These are phyloP conservation scores for Torymus aiolomorphi DNA, from an alignment of 2,888 invertebrate genomes.

Conservation along the genomic window DNA sequence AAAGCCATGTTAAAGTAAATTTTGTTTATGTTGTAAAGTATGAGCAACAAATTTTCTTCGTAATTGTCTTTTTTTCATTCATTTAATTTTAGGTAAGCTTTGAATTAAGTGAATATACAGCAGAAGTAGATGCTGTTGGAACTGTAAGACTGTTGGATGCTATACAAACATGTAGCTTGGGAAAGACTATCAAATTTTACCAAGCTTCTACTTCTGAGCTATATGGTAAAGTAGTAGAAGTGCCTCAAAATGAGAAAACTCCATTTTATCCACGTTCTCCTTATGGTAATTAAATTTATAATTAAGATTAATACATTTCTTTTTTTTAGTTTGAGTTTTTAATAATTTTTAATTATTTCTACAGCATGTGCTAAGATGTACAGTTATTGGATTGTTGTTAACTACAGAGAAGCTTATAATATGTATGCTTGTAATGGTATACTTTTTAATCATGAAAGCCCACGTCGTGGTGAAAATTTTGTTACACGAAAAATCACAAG, in stretches of 20 bases:
- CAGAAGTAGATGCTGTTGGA: slow-evolving; percentile 97
- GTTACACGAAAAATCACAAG: slow-evolving; percentile 98
- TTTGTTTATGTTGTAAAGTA: too few species aligned
- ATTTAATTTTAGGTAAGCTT: slow-evolving; percentile 85
- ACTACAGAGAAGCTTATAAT: slow-evolving; percentile 95
- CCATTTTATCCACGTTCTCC: slow-evolving; percentile 98
- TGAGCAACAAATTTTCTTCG: too few species aligned
- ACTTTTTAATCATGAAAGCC: slow-evolving; percentile 97
- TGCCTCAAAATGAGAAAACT: slow-evolving; percentile 95
- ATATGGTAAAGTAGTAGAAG: slow-evolving; percentile 94
- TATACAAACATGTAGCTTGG: slow-evolving; percentile 90
- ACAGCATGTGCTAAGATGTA: slow-evolving; percentile 96
- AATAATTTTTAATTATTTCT: slow-evolving; percentile 56
- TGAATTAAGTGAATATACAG: slow-evolving; percentile 98
- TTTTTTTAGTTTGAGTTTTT: slow-evolving; percentile 26
- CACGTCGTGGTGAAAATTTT: slow-evolving; percentile 96
- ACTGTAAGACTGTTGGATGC: slow-evolving; percentile 94
- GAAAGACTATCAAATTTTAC: slow-evolving; percentile 89
- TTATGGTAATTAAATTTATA: slow-evolving; percentile 83
- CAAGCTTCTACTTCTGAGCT: slow-evolving; percentile 97
- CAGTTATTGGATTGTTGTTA: slow-evolving; percentile 96
- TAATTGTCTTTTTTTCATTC: slow-evolving; percentile 16
- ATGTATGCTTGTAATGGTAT: slow-evolving; percentile 98
- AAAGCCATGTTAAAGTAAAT: slow-evolving; percentile 96
- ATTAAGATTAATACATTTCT: slow-evolving; percentile 8